These are phyloP conservation scores for Callyntrura guangdongensis DNA, from an alignment of 2,888 invertebrate species.

Conservation along the genomic window DNA sequence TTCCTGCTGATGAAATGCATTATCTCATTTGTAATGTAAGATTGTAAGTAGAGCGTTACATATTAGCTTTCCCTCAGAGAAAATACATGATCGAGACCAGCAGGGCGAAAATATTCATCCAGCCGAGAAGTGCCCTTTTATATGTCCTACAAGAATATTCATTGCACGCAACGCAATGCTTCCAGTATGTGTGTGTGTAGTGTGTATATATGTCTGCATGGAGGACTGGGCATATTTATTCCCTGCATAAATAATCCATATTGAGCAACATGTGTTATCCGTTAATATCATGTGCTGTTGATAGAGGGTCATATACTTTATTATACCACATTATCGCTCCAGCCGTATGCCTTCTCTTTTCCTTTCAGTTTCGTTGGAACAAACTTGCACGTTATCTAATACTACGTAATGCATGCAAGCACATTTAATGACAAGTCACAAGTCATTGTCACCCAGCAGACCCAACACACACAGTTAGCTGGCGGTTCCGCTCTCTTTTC, in stretches of 20 bases:
- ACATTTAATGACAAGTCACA: slow-evolving; percentile 42
- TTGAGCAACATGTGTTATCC: slow-evolving; percentile 55
- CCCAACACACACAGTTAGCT: no score
- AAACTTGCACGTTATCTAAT: slow-evolving; percentile 9
- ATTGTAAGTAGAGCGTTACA: slow-evolving; percentile 25
- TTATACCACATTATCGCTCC: background rate
- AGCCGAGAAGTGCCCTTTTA: slow-evolving; percentile 9
- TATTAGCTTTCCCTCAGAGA: slow-evolving; percentile 40
- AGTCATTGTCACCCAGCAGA: slow-evolving; percentile 50
- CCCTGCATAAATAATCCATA: no score
- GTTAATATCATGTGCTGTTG: slow-evolving; percentile 1
- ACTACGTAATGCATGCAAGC: background rate
- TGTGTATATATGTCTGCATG: no score
- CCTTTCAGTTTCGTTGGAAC: slow-evolving; percentile 20
- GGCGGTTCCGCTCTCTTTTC: slow-evolving; percentile 28
- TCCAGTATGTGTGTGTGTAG: no score
- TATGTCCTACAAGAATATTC: background rate
- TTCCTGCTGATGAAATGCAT: slow-evolving; percentile 66
- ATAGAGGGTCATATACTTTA: background rate
- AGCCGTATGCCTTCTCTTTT: background rate
- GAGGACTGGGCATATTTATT: no score
- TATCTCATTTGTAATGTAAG: slow-evolving; percentile 59
- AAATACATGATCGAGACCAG: slow-evolving; percentile 5
- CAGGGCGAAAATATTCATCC: background rate
- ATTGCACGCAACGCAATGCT: background rate